Evolutionary conservation across 2,113 vertebrate genomes (phyloP), one percentile per base, ranked within the genome.

Genomic region (Saccopteryx bilineata): DNA sequence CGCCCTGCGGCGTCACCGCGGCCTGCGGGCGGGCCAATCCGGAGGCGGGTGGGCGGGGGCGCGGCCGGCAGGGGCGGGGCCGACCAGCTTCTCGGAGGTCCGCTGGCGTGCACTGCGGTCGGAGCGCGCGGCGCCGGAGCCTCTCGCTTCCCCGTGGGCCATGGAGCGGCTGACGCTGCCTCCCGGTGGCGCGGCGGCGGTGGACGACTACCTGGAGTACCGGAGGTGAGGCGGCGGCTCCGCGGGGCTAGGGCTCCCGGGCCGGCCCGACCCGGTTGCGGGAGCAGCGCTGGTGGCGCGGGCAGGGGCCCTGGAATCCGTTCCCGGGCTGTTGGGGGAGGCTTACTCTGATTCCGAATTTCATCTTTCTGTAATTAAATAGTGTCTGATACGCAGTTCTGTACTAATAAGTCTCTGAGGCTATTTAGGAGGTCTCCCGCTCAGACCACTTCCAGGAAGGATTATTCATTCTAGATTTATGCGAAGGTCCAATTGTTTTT

Each of bases 171-270:
- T 97, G 92, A 96, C 76, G 56, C 87, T 98, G 76, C 97, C 52
- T 50, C 63, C 21, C 2, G 96, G 97, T 0, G 98, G 98, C 74
- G 95, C 97, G 21, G 96, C 96, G 78, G 98, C 99, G 0, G 96
- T 99, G 71, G 98, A 99, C 39, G 98, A 99, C 9, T 99, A 99
- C 97, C 79, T 98, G 95, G 99, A 99, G 95, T 99, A 99, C 96
- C 98, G 93, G 82, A 99, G 99, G 99, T 99, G 98, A 98, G 97
- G 15, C 3, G 12, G 68, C 2, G 6, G n/a, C n/a, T 26, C 33
- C 11, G 28, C 21, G 13, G 66, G 50, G 23, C 28, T n/a, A 2
- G 11, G 69, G 58, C 13, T 15, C 26, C 9, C 0, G 24, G 65
- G 19, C n/a, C 3, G 26, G 31, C 13, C 1, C 19, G 33, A 9